Base-by-base conservation (phyloP, 53 echinoderm and acorn worm genomes). In the Holothuria scabra region DNA sequence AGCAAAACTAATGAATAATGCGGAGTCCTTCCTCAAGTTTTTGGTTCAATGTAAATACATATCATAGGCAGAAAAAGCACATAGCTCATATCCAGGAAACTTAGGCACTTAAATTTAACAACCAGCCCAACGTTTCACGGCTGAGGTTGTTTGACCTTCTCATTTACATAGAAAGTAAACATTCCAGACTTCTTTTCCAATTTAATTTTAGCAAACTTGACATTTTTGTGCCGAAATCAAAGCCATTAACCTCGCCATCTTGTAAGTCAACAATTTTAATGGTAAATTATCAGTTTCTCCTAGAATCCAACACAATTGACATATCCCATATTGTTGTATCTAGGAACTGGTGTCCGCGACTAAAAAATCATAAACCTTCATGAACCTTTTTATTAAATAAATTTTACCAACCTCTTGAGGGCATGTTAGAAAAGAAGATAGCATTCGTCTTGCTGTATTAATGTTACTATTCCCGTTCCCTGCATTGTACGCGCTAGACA, bases 141-240 rank as follows among this genome's bases (percentile, higher is more conserved):
- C 7, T 38, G 35, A 22, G 69, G 35, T 38, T 69, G 69, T 34
- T 69, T 69, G 35, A 69, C 14, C 38, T 69, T 69, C 12, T 69
- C 69, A 69, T 21, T 69, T 34, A 69, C 35, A 69, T 69, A 69
- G 33, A 69, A 69, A 69, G 18, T 69, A 38, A 69, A 69, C 69
- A 34, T 11, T 35, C 35, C 69, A 34, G 69, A 69, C 38, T 31
- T 69, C 38, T 37, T 69, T 69, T 69, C 69, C 69, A 48, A 48
- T 48, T 30, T n/a, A 63, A 21, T 24, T n/a, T 63, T 0, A 63
- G 30, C 4, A 63, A 63, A 63, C 64, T 30, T 63, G 64, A n/a
- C 64, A 63, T 63, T 26, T 63, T 63, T 63, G 64, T 20, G 64
- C 64, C 64, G 22, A 63, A 63, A 22, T 63, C 30, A 63, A 63